Evolutionary conservation across 2,888 invertebrate species (phyloP).

Genomic region (Spodoptera exigua): DNA sequence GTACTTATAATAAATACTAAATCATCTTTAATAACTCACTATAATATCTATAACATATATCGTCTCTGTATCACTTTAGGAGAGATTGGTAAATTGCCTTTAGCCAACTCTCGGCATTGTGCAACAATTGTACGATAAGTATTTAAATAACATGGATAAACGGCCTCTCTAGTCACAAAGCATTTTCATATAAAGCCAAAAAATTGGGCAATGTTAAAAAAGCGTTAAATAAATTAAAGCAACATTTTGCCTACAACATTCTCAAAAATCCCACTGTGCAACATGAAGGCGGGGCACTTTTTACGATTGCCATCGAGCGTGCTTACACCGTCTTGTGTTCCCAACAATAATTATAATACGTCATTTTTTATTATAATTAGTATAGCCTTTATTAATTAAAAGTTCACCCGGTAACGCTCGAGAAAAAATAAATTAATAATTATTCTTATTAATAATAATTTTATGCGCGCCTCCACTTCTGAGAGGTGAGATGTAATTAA

Average conservation of each 20-base stretch:
- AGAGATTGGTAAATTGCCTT: no score
- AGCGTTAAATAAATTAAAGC: constrained; percentile 1
- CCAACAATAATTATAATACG: constrained; percentile 75
- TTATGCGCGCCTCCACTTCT: constrained; percentile 25
- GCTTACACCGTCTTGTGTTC: constrained; percentile 59
- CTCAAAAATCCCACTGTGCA: constrained; percentile 29
- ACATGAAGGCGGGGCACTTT: constrained; percentile 67
- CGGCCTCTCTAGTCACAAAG: no score
- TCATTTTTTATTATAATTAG: constrained; percentile 79
- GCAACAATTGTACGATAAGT: no score
- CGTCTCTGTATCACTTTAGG: no score
- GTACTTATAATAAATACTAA: no score
- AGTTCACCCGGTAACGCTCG: constrained; percentile 55
- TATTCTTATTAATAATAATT: constrained; percentile 13
- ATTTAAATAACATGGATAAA: no score
- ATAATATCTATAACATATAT: no score
- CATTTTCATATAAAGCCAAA: no score
- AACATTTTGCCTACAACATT: constrained; percentile 19
- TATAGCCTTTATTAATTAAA: constrained; percentile 79
- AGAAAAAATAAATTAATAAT: constrained; percentile 39
- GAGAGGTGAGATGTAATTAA: constrained; percentile 13
- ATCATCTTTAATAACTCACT: no score
- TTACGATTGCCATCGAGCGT: constrained; percentile 81
- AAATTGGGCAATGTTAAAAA: no score
- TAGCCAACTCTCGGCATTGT: no score